Evolutionary conservation across 2,888 invertebrate species (phyloP).

Genomic region (Cantharis flavilabris): DNA sequence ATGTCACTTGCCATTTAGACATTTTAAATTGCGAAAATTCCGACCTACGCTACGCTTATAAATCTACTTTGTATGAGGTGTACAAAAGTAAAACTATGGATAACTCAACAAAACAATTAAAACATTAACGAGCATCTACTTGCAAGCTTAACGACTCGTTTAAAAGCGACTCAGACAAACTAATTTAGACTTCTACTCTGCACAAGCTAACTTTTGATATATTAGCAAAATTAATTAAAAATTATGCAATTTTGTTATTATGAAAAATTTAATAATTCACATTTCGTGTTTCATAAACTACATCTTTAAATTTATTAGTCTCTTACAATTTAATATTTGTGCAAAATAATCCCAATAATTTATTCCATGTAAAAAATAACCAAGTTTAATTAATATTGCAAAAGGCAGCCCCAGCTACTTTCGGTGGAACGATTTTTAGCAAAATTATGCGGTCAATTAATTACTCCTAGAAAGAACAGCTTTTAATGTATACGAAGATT

Average conservation of each 20-base stretch:
- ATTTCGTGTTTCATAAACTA: not conserved
- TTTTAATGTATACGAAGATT: not conserved
- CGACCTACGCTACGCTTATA: slow-evolving; percentile 38
- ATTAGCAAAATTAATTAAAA: not conserved
- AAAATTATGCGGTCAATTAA: not conserved
- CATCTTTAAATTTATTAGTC: not conserved
- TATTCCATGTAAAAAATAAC: not conserved
- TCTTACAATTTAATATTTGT: not conserved
- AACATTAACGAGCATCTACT: slow-evolving; percentile 53
- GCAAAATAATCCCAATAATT: not conserved
- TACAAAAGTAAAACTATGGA: slow-evolving; percentile 42
- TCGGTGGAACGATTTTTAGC: not conserved
- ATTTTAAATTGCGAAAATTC: slow-evolving; percentile 40
- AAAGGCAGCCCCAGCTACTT: not conserved
- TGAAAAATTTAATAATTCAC: not conserved
- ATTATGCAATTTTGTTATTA: not conserved
- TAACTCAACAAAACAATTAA: slow-evolving; percentile 53
- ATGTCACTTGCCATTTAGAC: slow-evolving; percentile 32
- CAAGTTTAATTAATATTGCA: not conserved
- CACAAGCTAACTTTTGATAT: not conserved
- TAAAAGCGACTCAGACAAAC: slow-evolving; percentile 42
- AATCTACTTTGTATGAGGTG: slow-evolving; percentile 43
- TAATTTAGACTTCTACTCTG: slow-evolving; percentile 7
- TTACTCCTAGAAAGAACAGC: not conserved
- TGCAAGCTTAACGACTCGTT: slow-evolving; percentile 52